Evolutionary conservation across 2,113 vertebrate genomes (phyloP).

Genomic region (Rhabdomys dilectus): DNA sequence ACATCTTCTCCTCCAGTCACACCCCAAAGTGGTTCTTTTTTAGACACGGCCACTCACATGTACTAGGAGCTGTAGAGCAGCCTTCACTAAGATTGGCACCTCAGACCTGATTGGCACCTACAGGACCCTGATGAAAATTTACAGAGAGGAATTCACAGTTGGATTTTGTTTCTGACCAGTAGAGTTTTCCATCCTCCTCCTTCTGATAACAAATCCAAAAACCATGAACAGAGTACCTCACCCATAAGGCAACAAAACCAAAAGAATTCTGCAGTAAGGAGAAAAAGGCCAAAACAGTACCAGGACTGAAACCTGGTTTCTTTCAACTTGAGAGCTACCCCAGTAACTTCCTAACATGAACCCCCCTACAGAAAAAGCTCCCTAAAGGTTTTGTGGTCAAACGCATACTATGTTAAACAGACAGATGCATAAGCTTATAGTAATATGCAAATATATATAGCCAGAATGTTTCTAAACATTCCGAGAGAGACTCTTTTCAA

Average conservation of each 20-base stretch:
- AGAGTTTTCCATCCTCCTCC: neutral
- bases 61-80: neutral
- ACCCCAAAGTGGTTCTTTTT: neutral
- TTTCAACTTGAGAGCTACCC: slow-evolving; percentile 3
- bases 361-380: neutral
- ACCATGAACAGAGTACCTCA: neutral
- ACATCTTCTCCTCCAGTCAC: neutral
- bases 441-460: neutral
- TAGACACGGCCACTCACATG: neutral
- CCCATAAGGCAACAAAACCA: neutral
- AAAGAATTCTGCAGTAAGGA: neutral
- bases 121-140: neutral
- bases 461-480: neutral
- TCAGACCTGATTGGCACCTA: neutral
- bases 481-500: neutral
- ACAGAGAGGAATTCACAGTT: neutral
- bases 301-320: neutral
- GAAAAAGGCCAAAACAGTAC: neutral
- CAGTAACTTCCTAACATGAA: neutral
- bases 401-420: neutral
- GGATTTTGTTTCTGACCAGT: slow-evolving; percentile 20
- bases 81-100: neutral
- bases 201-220: slow-evolving; percentile 31
- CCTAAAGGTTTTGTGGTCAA: slow-evolving; percentile 10
- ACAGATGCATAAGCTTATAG: neutral